Percentiles rank a stretch among this genome's conserved stretches.
Evolutionary conservation across 2,888 invertebrate genomes (phyloP).

Genomic region (Ennomos quercinarius): DNA sequence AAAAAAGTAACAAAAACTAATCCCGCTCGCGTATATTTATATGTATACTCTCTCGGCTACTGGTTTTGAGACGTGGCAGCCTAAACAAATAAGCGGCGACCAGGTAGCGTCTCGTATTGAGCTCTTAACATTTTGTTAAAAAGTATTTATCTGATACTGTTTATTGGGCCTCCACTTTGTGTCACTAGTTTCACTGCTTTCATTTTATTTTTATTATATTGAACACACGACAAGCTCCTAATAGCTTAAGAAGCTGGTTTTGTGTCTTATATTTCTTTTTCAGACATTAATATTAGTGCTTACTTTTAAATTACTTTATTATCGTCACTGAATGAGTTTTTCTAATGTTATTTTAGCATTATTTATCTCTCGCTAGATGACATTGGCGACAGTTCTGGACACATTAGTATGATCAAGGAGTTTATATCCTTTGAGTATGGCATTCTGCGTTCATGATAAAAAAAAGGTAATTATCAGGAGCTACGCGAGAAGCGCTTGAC

Average conservation of each 20-base stretch:
- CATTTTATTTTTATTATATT: slow-evolving; percentile 25
- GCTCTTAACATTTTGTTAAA: slow-evolving; percentile 76
- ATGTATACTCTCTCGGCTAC: slow-evolving; percentile 75
- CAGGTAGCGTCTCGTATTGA: slow-evolving; percentile 77
- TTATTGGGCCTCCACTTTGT: slow-evolving; percentile 53
- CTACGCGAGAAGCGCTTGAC: no score
- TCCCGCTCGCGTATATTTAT: slow-evolving; percentile 65
- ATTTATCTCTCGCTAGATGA: no score
- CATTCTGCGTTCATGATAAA: no score
- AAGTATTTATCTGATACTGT: slow-evolving; percentile 76
- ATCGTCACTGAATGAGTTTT: no score
- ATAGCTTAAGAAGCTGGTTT: neutral
- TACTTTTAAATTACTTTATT: no score
- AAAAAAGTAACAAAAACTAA: slow-evolving; percentile 78
- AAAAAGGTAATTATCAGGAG: no score
- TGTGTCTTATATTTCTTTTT: neutral
- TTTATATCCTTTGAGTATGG: no score
- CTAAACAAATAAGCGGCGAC: slow-evolving; percentile 84
- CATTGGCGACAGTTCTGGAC: no score
- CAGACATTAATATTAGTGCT: no score
- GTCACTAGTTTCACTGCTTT: slow-evolving; percentile 28
- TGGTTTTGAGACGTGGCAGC: slow-evolving; percentile 80
- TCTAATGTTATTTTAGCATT: no score
- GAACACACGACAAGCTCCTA: slow-evolving; percentile 10
- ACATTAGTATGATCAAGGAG: no score